Percentiles rank a stretch among this genome's conserved stretches.
Evolutionary conservation across 2,113 vertebrate genomes (phyloP).

Genomic region (Hystrix brachyura): DNA sequence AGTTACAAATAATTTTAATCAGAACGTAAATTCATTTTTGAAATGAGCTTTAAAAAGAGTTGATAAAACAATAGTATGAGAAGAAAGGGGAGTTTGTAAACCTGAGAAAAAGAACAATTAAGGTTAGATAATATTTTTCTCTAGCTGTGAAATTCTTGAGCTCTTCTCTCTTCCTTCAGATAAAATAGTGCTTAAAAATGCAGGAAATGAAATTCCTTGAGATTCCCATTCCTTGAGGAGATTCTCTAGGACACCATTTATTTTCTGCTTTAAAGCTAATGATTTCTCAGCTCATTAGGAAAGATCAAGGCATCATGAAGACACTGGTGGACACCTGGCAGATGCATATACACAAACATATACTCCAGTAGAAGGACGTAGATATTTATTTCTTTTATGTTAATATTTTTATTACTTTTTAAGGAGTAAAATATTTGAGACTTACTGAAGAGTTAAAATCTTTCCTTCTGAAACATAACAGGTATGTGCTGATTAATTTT

Average conservation of each 20-base stretch:
- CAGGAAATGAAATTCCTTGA: conserved; percentile 43
- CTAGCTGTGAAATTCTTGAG: neutral
- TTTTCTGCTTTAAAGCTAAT: conserved; percentile 37
- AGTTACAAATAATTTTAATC: neutral
- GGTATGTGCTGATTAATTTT: neutral
- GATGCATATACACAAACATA: neutral
- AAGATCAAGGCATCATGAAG: conserved; percentile 14
- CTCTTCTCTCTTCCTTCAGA: conserved; percentile 23
- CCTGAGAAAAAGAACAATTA: neutral
- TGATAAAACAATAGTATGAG: conserved; percentile 9
- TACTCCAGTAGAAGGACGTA: neutral
- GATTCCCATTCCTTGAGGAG: neutral
- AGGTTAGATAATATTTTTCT: neutral
- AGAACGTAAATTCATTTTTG: conserved; percentile 43
- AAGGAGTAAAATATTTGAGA: conserved; percentile 31
- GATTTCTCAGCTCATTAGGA: neutral
- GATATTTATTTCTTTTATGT: neutral
- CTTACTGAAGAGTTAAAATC: neutral
- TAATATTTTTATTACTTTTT: neutral
- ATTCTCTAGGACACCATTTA: neutral
- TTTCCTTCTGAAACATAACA: neutral
- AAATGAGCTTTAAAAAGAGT: neutral
- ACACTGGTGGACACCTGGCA: neutral
- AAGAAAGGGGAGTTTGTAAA: neutral
- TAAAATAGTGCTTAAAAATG: neutral